Conservation (phyloP, 2,797 vertebrate species). For the Acanthis flammea region DNA sequence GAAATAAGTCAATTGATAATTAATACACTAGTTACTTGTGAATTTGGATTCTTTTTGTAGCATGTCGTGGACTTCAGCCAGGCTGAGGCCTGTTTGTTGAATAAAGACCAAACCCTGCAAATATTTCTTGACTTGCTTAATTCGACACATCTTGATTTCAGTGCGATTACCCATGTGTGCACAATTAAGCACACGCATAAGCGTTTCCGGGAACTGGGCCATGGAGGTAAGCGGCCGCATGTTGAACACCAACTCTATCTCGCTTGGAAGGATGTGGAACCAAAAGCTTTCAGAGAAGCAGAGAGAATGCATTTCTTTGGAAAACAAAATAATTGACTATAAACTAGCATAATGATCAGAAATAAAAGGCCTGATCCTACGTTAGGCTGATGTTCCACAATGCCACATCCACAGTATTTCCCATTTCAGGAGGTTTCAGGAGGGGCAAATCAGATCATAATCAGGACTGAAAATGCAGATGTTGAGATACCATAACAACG, state of each 20-base stretch:
- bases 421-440: background rate
- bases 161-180: conserved; percentile 34
- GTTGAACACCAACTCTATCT: conserved; percentile 3
- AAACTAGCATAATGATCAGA: background rate
- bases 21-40: background rate
- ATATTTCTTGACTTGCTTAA: conserved; percentile 55
- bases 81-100: conserved; percentile 30
- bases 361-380: background rate
- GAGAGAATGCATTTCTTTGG: background rate
- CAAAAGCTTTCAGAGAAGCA: background rate
- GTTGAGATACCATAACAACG: background rate
- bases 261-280: background rate
- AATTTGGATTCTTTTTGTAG: conserved; percentile 3
- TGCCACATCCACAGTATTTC: background rate
- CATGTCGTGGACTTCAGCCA: background rate
- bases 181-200: conserved; percentile 45
- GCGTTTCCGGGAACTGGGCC: conserved; percentile 38
- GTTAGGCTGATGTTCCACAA: background rate
- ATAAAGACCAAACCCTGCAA: conserved; percentile 44
- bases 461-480: background rate
- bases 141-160: conserved; percentile 54
- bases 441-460: background rate
- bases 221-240: conserved; percentile 8
- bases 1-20: conserved; percentile 36
- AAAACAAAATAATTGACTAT: background rate